A percentile compares a stretch with the other conserved stretches of the same genome.
phyloP scores from a whole-genome alignment of 1,140 invertebrate species.

The Apis florea region DNA sequence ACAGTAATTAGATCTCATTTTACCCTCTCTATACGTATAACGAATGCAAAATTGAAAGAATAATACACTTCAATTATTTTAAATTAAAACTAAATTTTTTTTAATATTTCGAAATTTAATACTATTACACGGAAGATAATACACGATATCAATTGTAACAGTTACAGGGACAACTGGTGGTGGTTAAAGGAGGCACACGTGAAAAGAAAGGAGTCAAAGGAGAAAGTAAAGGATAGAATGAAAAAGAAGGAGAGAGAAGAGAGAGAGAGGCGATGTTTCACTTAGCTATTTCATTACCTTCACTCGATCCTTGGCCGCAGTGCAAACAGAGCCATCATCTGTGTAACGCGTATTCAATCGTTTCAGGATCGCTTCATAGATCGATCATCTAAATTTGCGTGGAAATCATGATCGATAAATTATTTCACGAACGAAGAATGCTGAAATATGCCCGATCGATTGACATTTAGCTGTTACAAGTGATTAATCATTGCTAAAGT shows the following conservation, averaged over 20 bases:
- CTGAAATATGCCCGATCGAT: neutral
- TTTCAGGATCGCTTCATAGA: neutral
- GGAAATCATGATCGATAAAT: constrained; percentile 27
- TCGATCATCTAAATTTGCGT: constrained; percentile 34
- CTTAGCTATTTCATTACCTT: constrained; percentile 69
- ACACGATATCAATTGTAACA: neutral
- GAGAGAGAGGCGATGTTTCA: constrained; percentile 48
- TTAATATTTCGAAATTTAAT: neutral
- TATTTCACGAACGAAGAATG: neutral
- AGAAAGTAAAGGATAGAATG: neutral
- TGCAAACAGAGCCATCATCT: constrained; percentile 57
- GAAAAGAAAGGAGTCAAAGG: constrained; percentile 11
- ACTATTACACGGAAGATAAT: neutral
- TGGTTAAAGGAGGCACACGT: neutral
- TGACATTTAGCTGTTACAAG: neutral
- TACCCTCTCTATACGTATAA: too few species aligned
- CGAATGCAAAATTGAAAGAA: too few species aligned
- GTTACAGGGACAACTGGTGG: neutral
- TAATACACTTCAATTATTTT: neutral
- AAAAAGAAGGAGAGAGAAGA: constrained; percentile 18
- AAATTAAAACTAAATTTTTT: neutral
- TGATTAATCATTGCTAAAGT: neutral
- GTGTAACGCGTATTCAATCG: constrained; percentile 26
- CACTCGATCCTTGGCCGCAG: constrained; percentile 64
- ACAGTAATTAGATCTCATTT: too few species aligned